These are phyloP conservation scores for Daboia siamensis DNA, from an alignment of 2,113 vertebrate species.

Conservation along the genomic window DNA sequence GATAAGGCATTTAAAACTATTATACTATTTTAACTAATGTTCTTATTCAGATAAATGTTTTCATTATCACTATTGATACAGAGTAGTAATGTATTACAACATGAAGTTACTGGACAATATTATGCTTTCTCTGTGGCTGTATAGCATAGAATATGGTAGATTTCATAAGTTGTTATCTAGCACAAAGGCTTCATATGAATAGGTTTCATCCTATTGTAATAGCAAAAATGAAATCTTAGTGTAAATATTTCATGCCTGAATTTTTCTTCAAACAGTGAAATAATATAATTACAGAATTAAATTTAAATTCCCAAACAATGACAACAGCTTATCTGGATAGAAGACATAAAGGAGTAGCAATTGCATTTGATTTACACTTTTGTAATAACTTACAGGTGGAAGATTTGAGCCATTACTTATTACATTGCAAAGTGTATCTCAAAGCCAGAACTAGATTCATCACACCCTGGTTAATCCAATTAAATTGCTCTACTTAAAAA, in stretches of 20 bases:
- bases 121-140: not conserved
- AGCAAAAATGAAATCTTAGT: not conserved
- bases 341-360: not conserved
- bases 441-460: not conserved
- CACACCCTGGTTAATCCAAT: not conserved
- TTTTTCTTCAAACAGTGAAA: not conserved
- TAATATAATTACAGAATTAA: not conserved
- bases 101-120: not conserved
- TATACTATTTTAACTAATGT: not conserved
- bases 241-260: not conserved
- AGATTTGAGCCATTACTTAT: not conserved
- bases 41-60: not conserved
- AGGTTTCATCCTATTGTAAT: no score
- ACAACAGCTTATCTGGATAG: not conserved
- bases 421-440: not conserved
- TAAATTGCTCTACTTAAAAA: not conserved
- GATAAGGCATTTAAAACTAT: not conserved
- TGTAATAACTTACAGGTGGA: not conserved
- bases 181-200: not conserved
- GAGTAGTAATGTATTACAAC: not conserved
- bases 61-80: not conserved
- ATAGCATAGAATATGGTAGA: not conserved
- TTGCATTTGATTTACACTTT: not conserved
- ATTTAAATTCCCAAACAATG: not conserved
- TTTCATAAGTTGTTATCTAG: not conserved